Evolutionary conservation across 2,797 vertebrate genomes (phyloP).

Genomic region (Falco naumanni): DNA sequence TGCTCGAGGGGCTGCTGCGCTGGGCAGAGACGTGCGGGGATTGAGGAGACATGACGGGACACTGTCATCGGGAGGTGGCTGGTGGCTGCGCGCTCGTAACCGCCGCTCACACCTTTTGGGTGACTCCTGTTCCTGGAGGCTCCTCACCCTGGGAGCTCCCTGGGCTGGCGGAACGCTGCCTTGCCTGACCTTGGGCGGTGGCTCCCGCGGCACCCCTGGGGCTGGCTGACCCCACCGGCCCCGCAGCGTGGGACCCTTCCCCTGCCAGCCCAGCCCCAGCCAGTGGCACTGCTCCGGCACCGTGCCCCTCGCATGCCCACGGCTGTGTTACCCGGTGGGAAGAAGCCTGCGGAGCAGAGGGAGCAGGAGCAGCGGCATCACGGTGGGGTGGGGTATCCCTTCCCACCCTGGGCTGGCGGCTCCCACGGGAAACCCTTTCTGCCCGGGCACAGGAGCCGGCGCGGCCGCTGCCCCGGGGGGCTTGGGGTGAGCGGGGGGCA

Average conservation of each 20-base stretch:
- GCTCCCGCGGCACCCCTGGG: too few relatives aligned
- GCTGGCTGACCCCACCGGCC: too few relatives aligned
- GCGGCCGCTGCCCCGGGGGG: background rate
- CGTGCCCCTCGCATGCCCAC: too few relatives aligned
- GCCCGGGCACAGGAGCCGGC: fast-evolving
- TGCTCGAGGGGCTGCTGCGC: background rate
- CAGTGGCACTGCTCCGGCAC: background rate
- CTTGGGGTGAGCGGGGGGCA: background rate
- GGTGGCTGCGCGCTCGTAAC: fast-evolving
- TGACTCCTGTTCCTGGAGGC: background rate
- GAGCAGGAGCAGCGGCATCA: background rate
- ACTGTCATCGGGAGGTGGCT: background rate
- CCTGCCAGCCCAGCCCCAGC: background rate
- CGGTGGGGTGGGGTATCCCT: background rate
- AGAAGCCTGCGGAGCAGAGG: background rate
- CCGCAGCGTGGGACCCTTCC: background rate
- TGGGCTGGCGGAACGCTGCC: too few relatives aligned
- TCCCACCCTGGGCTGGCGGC: background rate
- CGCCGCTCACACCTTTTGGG: background rate
- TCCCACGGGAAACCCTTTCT: background rate
- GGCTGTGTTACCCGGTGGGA: background rate
- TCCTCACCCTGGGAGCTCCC: background rate
- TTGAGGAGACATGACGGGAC: background rate
- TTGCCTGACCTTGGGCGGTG: too few relatives aligned
- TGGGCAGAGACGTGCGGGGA: fast-evolving